Evolutionary conservation across 2,888 invertebrate species (phyloP).

Genomic region (Caenorhabditis imperialis): DNA sequence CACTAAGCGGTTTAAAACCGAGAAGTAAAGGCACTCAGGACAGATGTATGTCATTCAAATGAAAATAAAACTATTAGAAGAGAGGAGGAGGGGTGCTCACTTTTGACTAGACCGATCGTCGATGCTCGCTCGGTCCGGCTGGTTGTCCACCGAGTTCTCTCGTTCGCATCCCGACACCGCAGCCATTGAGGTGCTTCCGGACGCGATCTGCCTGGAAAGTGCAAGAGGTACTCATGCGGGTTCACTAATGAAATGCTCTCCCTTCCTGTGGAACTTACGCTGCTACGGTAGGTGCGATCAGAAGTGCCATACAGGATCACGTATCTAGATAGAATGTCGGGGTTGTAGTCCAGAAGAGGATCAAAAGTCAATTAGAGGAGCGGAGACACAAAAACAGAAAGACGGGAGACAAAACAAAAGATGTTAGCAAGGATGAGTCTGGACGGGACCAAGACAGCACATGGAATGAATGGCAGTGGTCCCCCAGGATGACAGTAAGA

Average conservation of each 20-base stretch:
- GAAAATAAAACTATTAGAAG: too few relatives aligned
- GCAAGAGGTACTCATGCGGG: neutral
- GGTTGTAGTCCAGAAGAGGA: conserved; percentile 2
- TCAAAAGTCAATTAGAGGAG: neutral
- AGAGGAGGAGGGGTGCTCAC: conserved; percentile 12
- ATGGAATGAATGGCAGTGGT: conserved; percentile 7
- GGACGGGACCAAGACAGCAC: conserved; percentile 8
- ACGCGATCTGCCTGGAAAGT: conserved; percentile 62
- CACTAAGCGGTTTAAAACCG: neutral
- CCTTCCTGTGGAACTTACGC: conserved; percentile 37
- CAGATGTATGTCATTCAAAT: neutral
- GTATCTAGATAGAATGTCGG: conserved; percentile 12
- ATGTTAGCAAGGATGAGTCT: conserved; percentile 17
- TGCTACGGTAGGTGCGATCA: conserved; percentile 54
- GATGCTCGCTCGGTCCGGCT: conserved; percentile 44
- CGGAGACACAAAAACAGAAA: conserved; percentile 9
- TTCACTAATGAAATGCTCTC: neutral
- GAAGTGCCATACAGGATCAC: conserved; percentile 42
- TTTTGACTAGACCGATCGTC: conserved; percentile 50
- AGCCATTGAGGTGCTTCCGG: conserved; percentile 59
- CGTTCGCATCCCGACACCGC: conserved; percentile 36
- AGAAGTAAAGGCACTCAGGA: neutral
- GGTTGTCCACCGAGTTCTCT: conserved; percentile 45
- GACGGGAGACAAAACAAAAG: conserved; percentile 6
- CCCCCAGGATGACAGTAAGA: conserved; percentile 25